Percentiles rank a stretch among this genome's conserved stretches.
phyloP scores from a whole-genome alignment of 1,140 invertebrate species.

The Drosophila takahashii region DNA sequence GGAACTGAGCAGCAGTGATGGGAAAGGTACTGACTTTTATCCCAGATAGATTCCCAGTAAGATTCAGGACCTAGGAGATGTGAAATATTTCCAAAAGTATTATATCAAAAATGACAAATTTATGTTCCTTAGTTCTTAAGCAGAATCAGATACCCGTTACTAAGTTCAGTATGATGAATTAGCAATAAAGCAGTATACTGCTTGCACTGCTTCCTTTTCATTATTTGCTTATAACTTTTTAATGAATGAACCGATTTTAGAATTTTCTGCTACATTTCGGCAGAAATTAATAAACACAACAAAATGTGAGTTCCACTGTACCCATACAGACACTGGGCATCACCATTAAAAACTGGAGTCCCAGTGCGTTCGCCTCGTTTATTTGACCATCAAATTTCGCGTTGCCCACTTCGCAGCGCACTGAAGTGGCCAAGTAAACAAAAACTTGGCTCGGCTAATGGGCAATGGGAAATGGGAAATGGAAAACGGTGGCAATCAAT shows the following conservation, averaged over 20 bases:
- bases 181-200: no score
- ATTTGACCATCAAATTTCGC: conserved; percentile 24
- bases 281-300: no score
- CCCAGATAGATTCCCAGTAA: neutral
- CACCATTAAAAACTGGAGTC: neutral
- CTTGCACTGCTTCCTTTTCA: no score
- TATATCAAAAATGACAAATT: no score
- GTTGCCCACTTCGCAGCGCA: conserved; percentile 11
- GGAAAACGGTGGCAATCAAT: conserved; percentile 9
- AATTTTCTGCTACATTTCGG: no score
- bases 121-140: no score
- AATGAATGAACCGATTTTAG: no score
- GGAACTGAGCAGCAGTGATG: neutral
- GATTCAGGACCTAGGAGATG: neutral
- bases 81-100: no score
- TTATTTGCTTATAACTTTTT: no score
- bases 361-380: no score
- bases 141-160: no score
- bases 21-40: neutral
- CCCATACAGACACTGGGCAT: neutral
- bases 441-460: conserved; percentile 12
- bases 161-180: no score
- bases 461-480: neutral
- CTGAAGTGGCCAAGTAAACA: conserved; percentile 25
- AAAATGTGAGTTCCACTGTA: neutral